Base-by-base conservation (phyloP, 2,113 vertebrate species). In the Stigmatopora nigra region DNA sequence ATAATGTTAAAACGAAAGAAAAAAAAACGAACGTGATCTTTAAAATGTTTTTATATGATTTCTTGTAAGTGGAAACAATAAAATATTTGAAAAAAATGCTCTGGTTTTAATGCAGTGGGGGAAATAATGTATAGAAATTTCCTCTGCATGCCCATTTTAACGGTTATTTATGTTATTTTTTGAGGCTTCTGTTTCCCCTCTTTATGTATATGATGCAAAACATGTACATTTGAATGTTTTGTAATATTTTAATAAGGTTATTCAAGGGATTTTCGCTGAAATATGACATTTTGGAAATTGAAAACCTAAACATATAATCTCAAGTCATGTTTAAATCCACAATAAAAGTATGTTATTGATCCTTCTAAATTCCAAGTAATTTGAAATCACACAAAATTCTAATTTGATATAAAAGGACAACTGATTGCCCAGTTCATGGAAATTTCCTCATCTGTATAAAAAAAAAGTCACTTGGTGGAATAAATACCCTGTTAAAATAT, bases 41-140 rank as follows among this genome's bases (percentile, higher is more conserved):
- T 87, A 1, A 57, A 79, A 61, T 77, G 83, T 88, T 92, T 92
- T 90, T 67, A 91, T 89, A 91, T 91, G 52, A 91, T 90, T 91
- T 91, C 89, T 86, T 91, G 91, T 91, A 91, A 78, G 85, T 92
- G 90, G 71, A 82, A 83, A 86, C 86, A 92, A 91, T 90, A 91
- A 91, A 91, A 88, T 44, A 72, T 70, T 56, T 79, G 31, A 80
- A 75, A 68, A 45, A 63, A 47, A 36, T 7, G 60, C 55, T 69
- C 35, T 67, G 35, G 53, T 38, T 69, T 79, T 14, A 25, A 22
- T 35, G 51, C 55, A 52, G 8, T 12, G 2, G 7, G 10, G 10
- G 4, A 10, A 16, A 11, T 6, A 47, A 0, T 10, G 58, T 60
- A 44, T 22, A 15, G n/a, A 47, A 62, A 47, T 35, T 0, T 6